These are phyloP conservation scores for Hemistola chrysoprasaria DNA, from an alignment of 2,888 invertebrate species.

Conservation along the genomic window DNA sequence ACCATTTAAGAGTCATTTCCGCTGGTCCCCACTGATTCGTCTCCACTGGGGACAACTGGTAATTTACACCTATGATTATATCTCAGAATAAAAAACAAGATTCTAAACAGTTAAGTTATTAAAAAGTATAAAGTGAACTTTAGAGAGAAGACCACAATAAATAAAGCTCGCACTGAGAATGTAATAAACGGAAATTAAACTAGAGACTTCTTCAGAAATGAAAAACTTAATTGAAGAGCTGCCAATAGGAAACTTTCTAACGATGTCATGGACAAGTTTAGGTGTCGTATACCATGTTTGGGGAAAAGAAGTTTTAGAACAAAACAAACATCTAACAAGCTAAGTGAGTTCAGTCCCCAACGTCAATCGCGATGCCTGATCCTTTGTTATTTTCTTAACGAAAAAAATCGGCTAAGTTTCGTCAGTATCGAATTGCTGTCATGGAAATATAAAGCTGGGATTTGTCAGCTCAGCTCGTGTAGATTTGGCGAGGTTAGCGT, in stretches of 20 bases:
- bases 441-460: conserved; percentile 26
- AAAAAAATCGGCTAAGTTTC: conserved; percentile 29
- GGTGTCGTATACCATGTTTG: conserved; percentile 11
- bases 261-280: conserved; percentile 9
- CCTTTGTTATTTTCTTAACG: conserved; percentile 26
- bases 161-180: too few relatives aligned
- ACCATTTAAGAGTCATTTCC: too few relatives aligned
- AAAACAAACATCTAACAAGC: conserved; percentile 29
- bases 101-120: too few relatives aligned
- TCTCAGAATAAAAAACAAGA: too few relatives aligned
- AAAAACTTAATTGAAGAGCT: background rate
- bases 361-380: conserved; percentile 27
- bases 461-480: conserved; percentile 17
- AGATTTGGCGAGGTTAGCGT: conserved; percentile 10
- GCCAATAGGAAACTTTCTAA: background rate
- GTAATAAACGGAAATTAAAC: too few relatives aligned
- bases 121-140: too few relatives aligned
- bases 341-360: conserved; percentile 26
- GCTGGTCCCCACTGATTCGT: too few relatives aligned
- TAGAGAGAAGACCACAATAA: too few relatives aligned
- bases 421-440: conserved; percentile 21
- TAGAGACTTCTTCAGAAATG: background rate
- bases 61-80: too few relatives aligned
- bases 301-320: conserved; percentile 19
- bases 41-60: too few relatives aligned